These are phyloP conservation scores for Vanessa atalanta DNA, from an alignment of 1,140 invertebrate species.

Conservation along the genomic window DNA sequence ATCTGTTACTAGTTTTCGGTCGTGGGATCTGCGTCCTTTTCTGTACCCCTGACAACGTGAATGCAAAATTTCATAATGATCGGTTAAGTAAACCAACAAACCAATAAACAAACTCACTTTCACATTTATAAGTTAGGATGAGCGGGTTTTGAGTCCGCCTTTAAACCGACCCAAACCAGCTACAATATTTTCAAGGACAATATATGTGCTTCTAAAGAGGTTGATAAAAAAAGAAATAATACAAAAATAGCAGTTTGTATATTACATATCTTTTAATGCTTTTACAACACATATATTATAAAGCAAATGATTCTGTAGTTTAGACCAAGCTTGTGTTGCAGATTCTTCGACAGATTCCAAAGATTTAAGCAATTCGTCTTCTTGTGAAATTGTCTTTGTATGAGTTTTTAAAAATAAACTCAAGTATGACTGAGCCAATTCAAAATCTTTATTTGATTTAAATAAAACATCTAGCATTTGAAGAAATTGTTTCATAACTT, in stretches of 20 bases:
- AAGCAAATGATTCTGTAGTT: constrained; percentile 86
- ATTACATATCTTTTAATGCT: constrained; percentile 86
- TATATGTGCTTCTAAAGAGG: not conserved
- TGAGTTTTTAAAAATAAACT: constrained; percentile 94
- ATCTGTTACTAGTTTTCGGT: no score
- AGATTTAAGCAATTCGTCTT: constrained; percentile 81
- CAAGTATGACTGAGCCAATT: constrained; percentile 96
- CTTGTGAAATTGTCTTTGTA: constrained; percentile 83
- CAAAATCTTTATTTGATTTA: constrained; percentile 90
- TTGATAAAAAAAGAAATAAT: not conserved
- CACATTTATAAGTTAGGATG: no score
- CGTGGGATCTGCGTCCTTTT: no score
- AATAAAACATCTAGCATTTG: constrained; percentile 88
- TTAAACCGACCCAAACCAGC: no score
- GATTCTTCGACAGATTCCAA: constrained; percentile 82
- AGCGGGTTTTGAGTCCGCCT: no score
- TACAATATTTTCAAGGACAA: no score
- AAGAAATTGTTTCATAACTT: constrained; percentile 90
- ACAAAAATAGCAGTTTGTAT: not conserved
- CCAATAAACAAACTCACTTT: no score
- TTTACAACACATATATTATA: constrained; percentile 90
- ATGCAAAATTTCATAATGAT: no score
- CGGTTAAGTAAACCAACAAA: no score
- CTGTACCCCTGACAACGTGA: no score
- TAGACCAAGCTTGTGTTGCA: constrained; percentile 84